Evolutionary conservation across 1,140 invertebrate species (phyloP).

Genomic region (Halyomorpha halys): DNA sequence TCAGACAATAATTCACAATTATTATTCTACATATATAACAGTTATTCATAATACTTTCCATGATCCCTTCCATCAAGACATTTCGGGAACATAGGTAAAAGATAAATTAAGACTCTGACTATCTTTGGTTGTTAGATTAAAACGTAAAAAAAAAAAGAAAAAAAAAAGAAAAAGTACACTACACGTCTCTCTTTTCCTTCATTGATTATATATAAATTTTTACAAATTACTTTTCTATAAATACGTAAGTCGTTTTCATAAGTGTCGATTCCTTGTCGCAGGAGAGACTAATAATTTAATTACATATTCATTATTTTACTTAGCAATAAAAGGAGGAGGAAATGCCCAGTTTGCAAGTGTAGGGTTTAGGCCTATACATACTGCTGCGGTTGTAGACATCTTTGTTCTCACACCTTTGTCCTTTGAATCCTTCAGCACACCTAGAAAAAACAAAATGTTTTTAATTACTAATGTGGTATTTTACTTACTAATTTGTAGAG

Average conservation of each 20-base stretch:
- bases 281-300: not conserved
- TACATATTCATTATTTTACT: constrained; percentile 29
- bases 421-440: constrained; percentile 71
- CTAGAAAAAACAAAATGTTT: constrained; percentile 45
- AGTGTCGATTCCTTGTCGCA: not conserved
- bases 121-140: constrained; percentile 23
- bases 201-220: not conserved
- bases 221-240: not conserved
- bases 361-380: constrained; percentile 48
- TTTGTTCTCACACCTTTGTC: constrained; percentile 72
- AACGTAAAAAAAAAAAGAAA: not conserved
- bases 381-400: constrained; percentile 52
- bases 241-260: not conserved
- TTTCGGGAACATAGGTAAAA: not conserved
- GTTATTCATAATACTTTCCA: constrained; percentile 11
- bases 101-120: constrained; percentile 11
- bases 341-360: constrained; percentile 47
- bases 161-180: not conserved
- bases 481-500: not conserved
- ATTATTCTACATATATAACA: constrained; percentile 10
- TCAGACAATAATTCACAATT: not conserved
- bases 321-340: constrained; percentile 49
- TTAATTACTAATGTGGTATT: not conserved
- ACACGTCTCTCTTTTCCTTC: not conserved
- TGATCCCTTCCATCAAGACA: not conserved